A percentile compares a stretch with the other conserved stretches of the same genome.
Evolutionary conservation across 1,140 invertebrate genomes (phyloP).

Genomic region (Holcopasites calliopsidis): DNA sequence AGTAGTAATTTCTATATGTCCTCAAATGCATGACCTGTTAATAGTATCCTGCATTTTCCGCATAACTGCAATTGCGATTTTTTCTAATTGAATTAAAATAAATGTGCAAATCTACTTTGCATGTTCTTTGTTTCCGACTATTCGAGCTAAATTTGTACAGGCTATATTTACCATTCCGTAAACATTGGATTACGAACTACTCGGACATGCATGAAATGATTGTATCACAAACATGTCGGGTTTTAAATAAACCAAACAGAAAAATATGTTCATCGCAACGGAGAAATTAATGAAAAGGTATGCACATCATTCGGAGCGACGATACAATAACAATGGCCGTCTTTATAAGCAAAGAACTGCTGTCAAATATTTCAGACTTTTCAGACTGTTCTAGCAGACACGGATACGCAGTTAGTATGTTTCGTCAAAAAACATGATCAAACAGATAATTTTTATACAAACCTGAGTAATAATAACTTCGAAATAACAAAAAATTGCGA

Average conservation of each 20-base stretch:
- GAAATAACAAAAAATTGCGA: not conserved
- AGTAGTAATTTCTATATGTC: not conserved
- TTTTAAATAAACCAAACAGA: not conserved
- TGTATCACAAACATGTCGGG: not conserved
- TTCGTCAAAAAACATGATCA: not conserved
- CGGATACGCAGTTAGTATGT: not conserved
- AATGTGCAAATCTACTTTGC: not conserved
- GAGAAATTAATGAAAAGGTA: not conserved
- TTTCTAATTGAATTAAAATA: too few relatives aligned
- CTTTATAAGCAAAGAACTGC: not conserved
- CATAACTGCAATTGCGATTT: too few relatives aligned
- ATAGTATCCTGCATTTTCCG: not conserved
- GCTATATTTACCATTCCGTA: constrained; percentile 25
- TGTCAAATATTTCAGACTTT: constrained; percentile 34
- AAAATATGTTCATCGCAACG: not conserved
- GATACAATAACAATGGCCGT: constrained; percentile 51
- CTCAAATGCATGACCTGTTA: not conserved
- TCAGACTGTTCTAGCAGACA: too few relatives aligned
- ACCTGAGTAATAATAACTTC: constrained; percentile 18
- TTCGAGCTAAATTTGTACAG: constrained; percentile 6
- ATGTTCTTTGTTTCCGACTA: constrained; percentile 9
- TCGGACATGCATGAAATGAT: not conserved
- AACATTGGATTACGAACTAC: not conserved
- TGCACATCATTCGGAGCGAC: not conserved
- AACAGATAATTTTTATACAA: constrained; percentile 9